Percentiles rank a stretch among this genome's conserved stretches.
These are phyloP conservation scores for Subanguina moxae DNA, from an alignment of 1,140 invertebrate genomes.

Conservation along the genomic window DNA sequence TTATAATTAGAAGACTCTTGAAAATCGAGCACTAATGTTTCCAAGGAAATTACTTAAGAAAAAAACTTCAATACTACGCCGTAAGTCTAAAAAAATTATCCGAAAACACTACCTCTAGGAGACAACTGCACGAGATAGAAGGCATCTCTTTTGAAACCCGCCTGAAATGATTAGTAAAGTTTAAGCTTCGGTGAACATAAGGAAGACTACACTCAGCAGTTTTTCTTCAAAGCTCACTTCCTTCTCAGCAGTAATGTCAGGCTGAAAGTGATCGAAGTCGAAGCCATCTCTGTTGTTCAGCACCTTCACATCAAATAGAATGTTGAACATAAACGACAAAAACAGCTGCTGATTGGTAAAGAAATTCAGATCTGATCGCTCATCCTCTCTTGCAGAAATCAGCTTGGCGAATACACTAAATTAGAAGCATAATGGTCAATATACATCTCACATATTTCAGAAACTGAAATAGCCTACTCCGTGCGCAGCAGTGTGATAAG, in stretches of 20 bases:
- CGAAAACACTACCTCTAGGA: neutral
- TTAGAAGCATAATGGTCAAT: neutral
- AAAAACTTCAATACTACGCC: no score
- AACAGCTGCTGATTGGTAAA: slow-evolving; percentile 4
- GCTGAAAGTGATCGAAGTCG: slow-evolving; percentile 1
- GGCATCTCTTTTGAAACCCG: neutral
- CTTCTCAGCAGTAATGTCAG: neutral
- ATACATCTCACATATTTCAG: neutral
- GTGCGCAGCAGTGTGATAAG: slow-evolving; percentile 17
- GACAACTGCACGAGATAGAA: slow-evolving; percentile 9
- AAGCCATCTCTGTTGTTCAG: neutral
- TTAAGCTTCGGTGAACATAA: no score
- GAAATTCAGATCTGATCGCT: neutral
- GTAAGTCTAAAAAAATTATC: no score
- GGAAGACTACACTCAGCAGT: neutral
- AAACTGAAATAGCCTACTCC: slow-evolving; percentile 4
- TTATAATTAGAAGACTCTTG: no score
- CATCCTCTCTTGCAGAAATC: neutral
- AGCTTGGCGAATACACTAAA: slow-evolving; percentile 9
- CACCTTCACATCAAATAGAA: slow-evolving; percentile 11
- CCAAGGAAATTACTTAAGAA: no score
- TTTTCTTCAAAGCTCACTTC: neutral
- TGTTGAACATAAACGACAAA: slow-evolving; percentile 19
- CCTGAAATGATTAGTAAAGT: neutral
- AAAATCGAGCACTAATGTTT: no score